Evolutionary conservation across 2,888 invertebrate species (phyloP).

Genomic region (Nipponacmea schrenckii): DNA sequence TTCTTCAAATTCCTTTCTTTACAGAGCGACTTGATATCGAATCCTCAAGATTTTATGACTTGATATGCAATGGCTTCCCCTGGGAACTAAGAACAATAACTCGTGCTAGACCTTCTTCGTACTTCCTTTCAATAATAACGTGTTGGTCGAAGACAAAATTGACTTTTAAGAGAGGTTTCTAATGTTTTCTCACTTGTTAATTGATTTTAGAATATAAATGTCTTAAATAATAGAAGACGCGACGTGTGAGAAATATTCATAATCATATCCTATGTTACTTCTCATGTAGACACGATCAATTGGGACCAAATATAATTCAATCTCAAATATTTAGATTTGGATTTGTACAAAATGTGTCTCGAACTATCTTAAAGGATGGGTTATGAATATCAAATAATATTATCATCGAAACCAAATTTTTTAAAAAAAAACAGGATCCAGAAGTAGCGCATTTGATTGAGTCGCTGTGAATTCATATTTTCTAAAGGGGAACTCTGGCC

Average conservation of each 20-base stretch:
- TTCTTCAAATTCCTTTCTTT: too few relatives aligned
- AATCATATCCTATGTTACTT: background rate
- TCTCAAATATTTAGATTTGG: too few relatives aligned
- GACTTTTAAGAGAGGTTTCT: slow-evolving; percentile 8
- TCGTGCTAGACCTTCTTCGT: background rate
- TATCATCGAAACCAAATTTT: too few relatives aligned
- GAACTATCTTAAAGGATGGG: too few relatives aligned
- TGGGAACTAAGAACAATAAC: slow-evolving; percentile 7
- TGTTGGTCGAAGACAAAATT: background rate
- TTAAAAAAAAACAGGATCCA: too few relatives aligned
- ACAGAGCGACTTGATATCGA: too few relatives aligned
- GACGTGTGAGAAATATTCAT: slow-evolving; percentile 4
- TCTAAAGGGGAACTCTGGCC: too few relatives aligned
- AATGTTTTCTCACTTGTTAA: slow-evolving; percentile 8
- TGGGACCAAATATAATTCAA: background rate
- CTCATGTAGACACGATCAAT: background rate
- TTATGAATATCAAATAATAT: too few relatives aligned
- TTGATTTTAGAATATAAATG: slow-evolving; percentile 2
- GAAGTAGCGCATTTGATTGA: too few relatives aligned
- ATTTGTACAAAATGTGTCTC: too few relatives aligned
- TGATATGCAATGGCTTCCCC: slow-evolving; percentile 2
- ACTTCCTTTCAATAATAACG: background rate
- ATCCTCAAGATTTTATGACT: background rate
- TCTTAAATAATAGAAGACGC: slow-evolving; percentile 7
- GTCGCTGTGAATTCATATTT: too few relatives aligned